phyloP scores from a whole-genome alignment of 2,797 vertebrate species.

The Ctenopoma multispine region DNA sequence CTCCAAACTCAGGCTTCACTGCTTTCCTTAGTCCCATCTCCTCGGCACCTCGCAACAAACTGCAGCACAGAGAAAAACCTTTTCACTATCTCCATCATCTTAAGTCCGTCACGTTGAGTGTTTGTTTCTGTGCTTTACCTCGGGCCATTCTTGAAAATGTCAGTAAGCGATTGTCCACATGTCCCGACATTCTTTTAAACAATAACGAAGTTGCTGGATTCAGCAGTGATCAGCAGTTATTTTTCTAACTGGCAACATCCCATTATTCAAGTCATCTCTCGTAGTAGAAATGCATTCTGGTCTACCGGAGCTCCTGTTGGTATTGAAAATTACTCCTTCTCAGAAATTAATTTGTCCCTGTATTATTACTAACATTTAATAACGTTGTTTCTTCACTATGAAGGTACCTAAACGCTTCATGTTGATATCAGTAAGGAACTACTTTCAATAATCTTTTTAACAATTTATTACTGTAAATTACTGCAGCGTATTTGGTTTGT shows the following conservation, averaged over 20 bases:
- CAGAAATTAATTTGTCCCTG: not conserved
- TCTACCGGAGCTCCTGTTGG: too few relatives aligned
- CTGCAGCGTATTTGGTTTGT: not conserved
- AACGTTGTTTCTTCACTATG: not conserved
- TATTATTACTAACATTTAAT: not conserved
- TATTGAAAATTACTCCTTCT: not conserved
- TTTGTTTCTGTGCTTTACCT: not conserved
- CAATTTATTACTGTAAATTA: not conserved
- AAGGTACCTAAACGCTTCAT: not conserved
- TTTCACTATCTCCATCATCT: not conserved
- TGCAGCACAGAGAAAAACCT: slow-evolving; percentile 57
- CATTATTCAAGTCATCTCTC: not conserved
- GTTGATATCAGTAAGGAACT: not conserved
- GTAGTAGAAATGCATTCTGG: not conserved
- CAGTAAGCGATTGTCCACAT: slow-evolving; percentile 6
- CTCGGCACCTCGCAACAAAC: slow-evolving; percentile 94
- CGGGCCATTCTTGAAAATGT: not conserved
- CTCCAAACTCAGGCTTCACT: slow-evolving; percentile 94
- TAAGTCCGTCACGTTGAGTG: not conserved
- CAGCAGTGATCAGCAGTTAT: slow-evolving; percentile 2
- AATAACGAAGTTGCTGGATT: slow-evolving; percentile 2
- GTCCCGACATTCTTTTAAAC: not conserved
- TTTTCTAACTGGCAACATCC: not conserved
- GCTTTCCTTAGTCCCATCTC: slow-evolving; percentile 93
- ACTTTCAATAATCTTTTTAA: too few relatives aligned